Conservation (phyloP, 2,113 vertebrate genomes). For the Vulpes ferrilata region DNA sequence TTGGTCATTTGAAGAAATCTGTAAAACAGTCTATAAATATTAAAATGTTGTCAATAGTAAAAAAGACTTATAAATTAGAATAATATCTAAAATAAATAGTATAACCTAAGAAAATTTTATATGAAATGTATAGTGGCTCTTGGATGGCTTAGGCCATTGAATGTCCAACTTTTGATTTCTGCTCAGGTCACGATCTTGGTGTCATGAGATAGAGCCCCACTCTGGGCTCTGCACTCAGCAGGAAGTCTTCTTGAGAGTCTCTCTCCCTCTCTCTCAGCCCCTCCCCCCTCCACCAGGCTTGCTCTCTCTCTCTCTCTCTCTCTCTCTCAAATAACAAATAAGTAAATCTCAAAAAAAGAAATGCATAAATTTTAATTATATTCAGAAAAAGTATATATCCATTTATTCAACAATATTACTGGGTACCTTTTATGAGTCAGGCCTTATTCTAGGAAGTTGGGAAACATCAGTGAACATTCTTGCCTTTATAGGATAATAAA, state of each 20-base stretch:
- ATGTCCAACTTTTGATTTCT: background rate
- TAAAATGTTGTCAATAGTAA: background rate
- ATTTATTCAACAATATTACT: background rate
- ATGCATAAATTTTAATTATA: background rate
- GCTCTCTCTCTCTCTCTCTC: too few relatives aligned
- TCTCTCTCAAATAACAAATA: background rate
- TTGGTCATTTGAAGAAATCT: slow-evolving; percentile 32
- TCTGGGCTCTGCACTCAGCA: background rate
- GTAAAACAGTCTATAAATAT: slow-evolving; percentile 24
- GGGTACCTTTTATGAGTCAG: background rate
- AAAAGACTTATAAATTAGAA: background rate
- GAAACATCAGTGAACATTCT: background rate
- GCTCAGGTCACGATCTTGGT: background rate
- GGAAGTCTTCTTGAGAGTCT: background rate
- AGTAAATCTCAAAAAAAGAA: background rate
- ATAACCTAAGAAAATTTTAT: slow-evolving; percentile 23
- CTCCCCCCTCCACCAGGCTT: background rate
- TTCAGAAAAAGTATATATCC: background rate
- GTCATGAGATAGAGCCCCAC: background rate
- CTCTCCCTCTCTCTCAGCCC: background rate
- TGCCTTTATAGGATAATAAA: background rate
- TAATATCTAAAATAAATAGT: background rate
- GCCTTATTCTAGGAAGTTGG: background rate
- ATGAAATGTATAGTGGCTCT: background rate
- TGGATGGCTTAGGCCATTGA: background rate